A percentile compares a stretch with the other conserved stretches of the same genome.
Evolutionary conservation across 1,140 invertebrate genomes (phyloP).

Genomic region (Amyelois transitella): DNA sequence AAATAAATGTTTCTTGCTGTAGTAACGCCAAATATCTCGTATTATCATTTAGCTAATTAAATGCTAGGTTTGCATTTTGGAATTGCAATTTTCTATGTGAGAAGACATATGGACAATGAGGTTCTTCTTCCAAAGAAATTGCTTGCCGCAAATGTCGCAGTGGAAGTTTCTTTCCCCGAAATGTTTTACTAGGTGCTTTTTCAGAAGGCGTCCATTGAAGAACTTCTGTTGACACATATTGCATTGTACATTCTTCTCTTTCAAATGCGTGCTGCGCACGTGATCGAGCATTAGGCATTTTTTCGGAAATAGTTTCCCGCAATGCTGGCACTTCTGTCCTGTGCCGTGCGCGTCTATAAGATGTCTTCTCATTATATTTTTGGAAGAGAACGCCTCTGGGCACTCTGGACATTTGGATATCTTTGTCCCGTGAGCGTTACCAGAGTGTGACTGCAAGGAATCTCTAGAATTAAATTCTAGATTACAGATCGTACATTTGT

Average conservation of each 20-base stretch:
- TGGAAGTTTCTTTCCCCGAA: slow-evolving; percentile 84
- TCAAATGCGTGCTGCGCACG: slow-evolving; percentile 46
- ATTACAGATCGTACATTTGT: slow-evolving; percentile 35
- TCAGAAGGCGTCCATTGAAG: slow-evolving; percentile 68
- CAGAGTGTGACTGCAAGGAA: slow-evolving; percentile 22
- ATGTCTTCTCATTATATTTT: slow-evolving; percentile 38
- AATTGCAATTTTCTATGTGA: slow-evolving; percentile 22
- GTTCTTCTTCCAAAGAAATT: slow-evolving; percentile 63
- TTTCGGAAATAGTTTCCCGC: slow-evolving; percentile 39
- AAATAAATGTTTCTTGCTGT: slow-evolving; percentile 55
- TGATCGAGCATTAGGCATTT: slow-evolving; percentile 51
- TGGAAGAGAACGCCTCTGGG: slow-evolving; percentile 39
- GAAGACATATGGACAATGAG: slow-evolving; percentile 43
- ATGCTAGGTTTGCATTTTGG: slow-evolving; percentile 8
- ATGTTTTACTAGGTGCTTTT: slow-evolving; percentile 70
- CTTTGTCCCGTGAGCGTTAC: slow-evolving; percentile 35
- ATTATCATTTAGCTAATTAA: background rate
- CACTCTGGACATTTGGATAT: slow-evolving; percentile 35
- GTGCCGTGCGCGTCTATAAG: slow-evolving; percentile 28
- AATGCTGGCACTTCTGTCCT: slow-evolving; percentile 43
- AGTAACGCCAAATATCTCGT: slow-evolving; percentile 9
- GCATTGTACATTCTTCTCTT: slow-evolving; percentile 52
- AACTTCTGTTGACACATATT: slow-evolving; percentile 51
- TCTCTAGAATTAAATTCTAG: slow-evolving; percentile 29
- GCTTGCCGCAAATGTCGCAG: slow-evolving; percentile 78